These are phyloP conservation scores for Ceratosolen fusciceps DNA, from an alignment of 1,140 invertebrate genomes.

Conservation along the genomic window DNA sequence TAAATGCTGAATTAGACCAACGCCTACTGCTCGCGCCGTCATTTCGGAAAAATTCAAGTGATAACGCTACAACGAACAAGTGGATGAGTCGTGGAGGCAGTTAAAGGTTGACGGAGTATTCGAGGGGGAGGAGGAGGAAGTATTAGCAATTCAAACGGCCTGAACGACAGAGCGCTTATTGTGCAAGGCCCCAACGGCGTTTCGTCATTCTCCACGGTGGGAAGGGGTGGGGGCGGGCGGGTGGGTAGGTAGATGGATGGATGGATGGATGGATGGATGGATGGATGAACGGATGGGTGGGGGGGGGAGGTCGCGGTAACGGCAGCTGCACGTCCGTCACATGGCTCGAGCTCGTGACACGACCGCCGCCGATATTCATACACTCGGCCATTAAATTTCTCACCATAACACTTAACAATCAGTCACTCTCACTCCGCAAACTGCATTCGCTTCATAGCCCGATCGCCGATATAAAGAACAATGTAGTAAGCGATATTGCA, in stretches of 20 bases:
- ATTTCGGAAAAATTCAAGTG: too few species aligned
- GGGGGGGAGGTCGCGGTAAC: too few species aligned
- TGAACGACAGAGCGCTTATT: constrained; percentile 21
- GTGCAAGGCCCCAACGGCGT: constrained; percentile 27
- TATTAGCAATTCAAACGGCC: constrained; percentile 38
- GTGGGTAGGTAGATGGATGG: too few species aligned
- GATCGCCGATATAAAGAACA: background rate
- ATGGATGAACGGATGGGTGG: too few species aligned
- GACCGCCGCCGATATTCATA: constrained; percentile 32
- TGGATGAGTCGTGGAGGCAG: background rate
- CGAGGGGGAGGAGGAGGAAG: background rate
- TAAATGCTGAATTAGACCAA: too few species aligned
- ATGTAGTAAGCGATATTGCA: constrained; percentile 11
- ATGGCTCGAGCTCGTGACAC: constrained; percentile 28
- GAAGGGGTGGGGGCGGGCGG: too few species aligned
- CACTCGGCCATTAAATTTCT: constrained; percentile 8
- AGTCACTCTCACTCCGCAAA: constrained; percentile 36
- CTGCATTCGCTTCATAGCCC: background rate
- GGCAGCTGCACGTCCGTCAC: constrained; percentile 12
- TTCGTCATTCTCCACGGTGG: constrained; percentile 19
- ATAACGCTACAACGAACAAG: too few species aligned
- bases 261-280: too few species aligned
- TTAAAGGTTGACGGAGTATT: background rate
- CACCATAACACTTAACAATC: constrained; percentile 29
- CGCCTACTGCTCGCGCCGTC: too few species aligned